Evolutionary conservation across 2,797 vertebrate species (phyloP), one percentile per base, ranked within the genome.

Genomic region (Manis crassicaudata): DNA sequence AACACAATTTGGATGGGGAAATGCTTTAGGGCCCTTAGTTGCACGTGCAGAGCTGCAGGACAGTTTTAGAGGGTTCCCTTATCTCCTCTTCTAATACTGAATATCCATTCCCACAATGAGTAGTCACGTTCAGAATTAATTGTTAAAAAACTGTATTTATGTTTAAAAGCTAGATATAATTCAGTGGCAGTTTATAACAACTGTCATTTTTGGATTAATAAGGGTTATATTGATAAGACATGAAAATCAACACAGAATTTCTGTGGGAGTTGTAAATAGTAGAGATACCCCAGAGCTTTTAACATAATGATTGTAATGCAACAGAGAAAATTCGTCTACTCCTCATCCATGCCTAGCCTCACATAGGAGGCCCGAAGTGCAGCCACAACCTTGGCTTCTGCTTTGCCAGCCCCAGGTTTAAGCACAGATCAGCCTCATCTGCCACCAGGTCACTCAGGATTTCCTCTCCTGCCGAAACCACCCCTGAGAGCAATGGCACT

Each of bases 1-100:
- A 60, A 77, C 10, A 54, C 92, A 95, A 7, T 96, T 87, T 94
- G 97, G 89, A 89, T 96, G 96, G 95, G 97, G 87, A 96, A 94
- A 85, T 94, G 97, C 97, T 96, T 96, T 89, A 65, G 91, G 73
- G 16, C 68, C 73, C 94, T 86, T 27, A 0, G 65, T 72, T 97
- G 97, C 97, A 97, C 96, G 97, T 94, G 94, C 95, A 84, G 67
- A 97, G 96, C 94, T 88, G 54, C 84, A 58, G 88, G 95, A 67
- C 89, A 92, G 73, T 91, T 77, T 43, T 87, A 90, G 67, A 95
- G 67, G 72, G 37, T 72, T 89, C 63, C 58, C 90, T 75, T 85
- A 35, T 87, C 62, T 92, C 75, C 50, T 94, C n/a, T 88, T 77
- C 67, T 75, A 81, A 56, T 56, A 54, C 70, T 72, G 96, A 76